Conservation (phyloP, 2,113 vertebrate genomes). For the Lepidothrix coronata region DNA sequence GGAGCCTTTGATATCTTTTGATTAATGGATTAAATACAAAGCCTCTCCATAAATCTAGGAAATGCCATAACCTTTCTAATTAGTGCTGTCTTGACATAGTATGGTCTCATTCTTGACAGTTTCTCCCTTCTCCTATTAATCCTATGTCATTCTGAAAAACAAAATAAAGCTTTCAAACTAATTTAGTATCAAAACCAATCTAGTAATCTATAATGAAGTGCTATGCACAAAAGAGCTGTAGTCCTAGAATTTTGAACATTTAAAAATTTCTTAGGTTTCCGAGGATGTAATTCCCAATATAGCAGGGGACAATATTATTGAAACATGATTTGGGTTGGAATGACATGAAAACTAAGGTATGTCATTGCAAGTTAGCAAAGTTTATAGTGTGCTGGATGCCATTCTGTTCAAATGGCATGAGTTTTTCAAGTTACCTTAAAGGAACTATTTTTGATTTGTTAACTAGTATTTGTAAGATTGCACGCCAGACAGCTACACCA, state of each 20-base stretch:
- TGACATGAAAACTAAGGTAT: background rate
- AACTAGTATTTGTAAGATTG: background rate
- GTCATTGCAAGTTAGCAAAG: background rate
- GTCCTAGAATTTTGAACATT: background rate
- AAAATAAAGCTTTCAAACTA: background rate
- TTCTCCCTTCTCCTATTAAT: background rate
- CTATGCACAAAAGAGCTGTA: background rate
- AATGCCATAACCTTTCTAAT: background rate
- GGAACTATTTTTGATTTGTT: background rate
- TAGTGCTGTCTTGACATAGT: background rate
- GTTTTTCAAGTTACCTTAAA: background rate
- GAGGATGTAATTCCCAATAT: background rate
- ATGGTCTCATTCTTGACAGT: background rate
- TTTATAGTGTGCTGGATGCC: background rate
- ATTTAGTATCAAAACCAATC: background rate
- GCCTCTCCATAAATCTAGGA: background rate
- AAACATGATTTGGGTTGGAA: background rate
- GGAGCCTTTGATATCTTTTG: background rate
- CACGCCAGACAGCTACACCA: background rate
- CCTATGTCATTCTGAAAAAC: background rate
- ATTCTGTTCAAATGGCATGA: background rate
- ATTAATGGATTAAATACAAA: background rate
- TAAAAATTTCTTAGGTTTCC: background rate
- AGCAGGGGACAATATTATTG: background rate
- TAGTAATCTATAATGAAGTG: background rate